Evolutionary conservation across 2,888 invertebrate genomes (phyloP).

Genomic region (Psococerastis gibbosa): DNA sequence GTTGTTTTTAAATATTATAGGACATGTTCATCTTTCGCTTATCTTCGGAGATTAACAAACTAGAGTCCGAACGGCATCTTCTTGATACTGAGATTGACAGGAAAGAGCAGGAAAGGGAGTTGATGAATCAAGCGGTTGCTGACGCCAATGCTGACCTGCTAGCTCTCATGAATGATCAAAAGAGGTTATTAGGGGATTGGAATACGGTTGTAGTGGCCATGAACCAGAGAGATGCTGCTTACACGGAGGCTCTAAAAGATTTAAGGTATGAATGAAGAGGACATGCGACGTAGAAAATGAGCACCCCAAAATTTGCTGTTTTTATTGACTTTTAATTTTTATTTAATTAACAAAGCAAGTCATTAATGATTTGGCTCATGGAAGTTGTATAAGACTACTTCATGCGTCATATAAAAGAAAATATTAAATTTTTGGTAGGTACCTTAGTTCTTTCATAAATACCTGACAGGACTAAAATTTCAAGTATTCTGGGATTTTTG

Average conservation of each 20-base stretch:
- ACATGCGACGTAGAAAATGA: slow-evolving; percentile 19
- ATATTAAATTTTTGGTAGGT: too few relatives aligned
- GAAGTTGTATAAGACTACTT: too few relatives aligned
- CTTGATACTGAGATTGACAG: slow-evolving; percentile 43
- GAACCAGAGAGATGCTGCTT: slow-evolving; percentile 43
- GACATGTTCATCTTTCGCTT: slow-evolving; percentile 49
- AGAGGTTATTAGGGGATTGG: slow-evolving; percentile 50
- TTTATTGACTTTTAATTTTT: too few relatives aligned
- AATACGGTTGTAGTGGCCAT: slow-evolving; percentile 52
- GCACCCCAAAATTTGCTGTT: too few relatives aligned
- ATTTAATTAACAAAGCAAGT: too few relatives aligned
- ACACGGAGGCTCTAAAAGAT: slow-evolving; percentile 38
- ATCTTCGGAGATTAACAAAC: slow-evolving; percentile 46
- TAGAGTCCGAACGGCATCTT: slow-evolving; percentile 43
- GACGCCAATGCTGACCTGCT: slow-evolving; percentile 55
- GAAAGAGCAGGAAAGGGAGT: slow-evolving; percentile 41
- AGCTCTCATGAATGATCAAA: slow-evolving; percentile 47
- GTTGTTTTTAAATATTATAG: slow-evolving; percentile 16
- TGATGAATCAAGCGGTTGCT: slow-evolving; percentile 36
- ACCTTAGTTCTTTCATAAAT: too few relatives aligned
- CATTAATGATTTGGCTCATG: too few relatives aligned
- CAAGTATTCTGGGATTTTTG: too few relatives aligned
- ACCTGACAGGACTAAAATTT: too few relatives aligned
- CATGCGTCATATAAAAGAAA: too few relatives aligned
- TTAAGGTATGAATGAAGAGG: slow-evolving; percentile 34